Evolutionary conservation across 1,140 invertebrate genomes (phyloP).

Genomic region (Popillia japonica): DNA sequence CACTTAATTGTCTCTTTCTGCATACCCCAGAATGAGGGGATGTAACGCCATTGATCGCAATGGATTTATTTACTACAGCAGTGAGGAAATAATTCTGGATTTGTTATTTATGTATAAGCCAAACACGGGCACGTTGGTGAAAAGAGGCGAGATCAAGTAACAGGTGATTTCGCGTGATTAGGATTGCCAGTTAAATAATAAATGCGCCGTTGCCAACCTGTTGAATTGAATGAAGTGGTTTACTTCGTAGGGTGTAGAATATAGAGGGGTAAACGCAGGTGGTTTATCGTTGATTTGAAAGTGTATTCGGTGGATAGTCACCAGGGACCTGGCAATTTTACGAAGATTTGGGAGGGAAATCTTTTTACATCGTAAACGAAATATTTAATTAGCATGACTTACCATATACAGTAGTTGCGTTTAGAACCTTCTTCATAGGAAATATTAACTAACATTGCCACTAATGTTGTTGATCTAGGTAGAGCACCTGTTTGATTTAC

Average conservation of each 20-base stretch:
- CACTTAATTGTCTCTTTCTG: not conserved
- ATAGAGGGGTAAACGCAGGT: constrained; percentile 8
- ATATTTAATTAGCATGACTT: constrained; percentile 4
- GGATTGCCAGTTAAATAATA: constrained; percentile 31
- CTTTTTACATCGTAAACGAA: not conserved
- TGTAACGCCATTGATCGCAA: not conserved
- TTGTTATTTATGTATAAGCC: constrained; percentile 12
- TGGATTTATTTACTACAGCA: not conserved
- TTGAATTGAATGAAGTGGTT: constrained; percentile 11
- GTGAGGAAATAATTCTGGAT: not conserved
- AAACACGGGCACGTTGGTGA: not conserved
- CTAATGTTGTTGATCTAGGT: not conserved
- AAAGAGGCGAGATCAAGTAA: constrained; percentile 26
- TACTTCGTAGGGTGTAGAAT: not conserved
- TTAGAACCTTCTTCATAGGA: not conserved
- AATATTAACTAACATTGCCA: not conserved
- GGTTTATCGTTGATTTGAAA: constrained; percentile 5
- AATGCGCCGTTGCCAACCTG: constrained; percentile 16
- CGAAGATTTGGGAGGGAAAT: constrained; percentile 2
- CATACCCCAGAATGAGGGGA: not conserved
- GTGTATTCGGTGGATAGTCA: not conserved
- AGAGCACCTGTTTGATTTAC: not conserved
- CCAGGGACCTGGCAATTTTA: not conserved
- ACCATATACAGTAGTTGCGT: not conserved
- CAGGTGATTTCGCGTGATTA: constrained; percentile 29